A percentile compares a stretch with the other conserved stretches of the same genome.
phyloP scores from a whole-genome alignment of 2,113 vertebrate species.

The Urocynchramus pylzowi region DNA sequence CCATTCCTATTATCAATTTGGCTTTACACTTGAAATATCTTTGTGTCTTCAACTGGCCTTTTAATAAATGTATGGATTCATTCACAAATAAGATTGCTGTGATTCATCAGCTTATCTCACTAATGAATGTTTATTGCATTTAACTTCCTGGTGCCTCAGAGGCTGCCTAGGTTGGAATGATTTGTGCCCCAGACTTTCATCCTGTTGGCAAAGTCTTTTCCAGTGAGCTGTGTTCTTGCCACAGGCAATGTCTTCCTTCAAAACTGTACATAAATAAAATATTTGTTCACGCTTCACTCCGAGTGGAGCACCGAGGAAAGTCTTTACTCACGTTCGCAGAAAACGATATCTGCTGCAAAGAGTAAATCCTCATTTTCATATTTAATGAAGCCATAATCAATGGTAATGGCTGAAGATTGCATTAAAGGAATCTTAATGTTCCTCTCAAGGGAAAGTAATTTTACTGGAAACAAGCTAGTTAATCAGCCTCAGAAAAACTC shows the following conservation, averaged over 20 bases:
- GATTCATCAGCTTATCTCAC: not conserved
- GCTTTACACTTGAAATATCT: not conserved
- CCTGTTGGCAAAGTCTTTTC: not conserved
- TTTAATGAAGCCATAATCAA: constrained; percentile 64
- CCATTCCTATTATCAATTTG: constrained; percentile 28
- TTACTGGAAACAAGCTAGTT: constrained; percentile 56
- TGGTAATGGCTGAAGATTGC: constrained; percentile 62
- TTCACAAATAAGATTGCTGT: not conserved
- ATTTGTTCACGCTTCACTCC: constrained; percentile 5
- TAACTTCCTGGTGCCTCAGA: constrained; percentile 15
- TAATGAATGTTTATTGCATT: constrained; percentile 27
- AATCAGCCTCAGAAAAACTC: constrained; percentile 23
- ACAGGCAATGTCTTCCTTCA: constrained; percentile 6
- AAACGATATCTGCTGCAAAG: not conserved
- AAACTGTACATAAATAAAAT: constrained; percentile 43
- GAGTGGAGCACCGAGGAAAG: not conserved
- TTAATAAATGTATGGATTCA: not conserved
- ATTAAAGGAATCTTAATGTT: constrained; percentile 50
- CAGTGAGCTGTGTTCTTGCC: not conserved
- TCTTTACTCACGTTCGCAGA: constrained; percentile 12
- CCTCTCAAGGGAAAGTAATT: constrained; percentile 54
- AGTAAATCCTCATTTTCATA: constrained; percentile 60
- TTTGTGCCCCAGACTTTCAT: not conserved
- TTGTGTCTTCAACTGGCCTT: not conserved
- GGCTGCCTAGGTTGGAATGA: not conserved